Base-by-base conservation (phyloP, 2,113 vertebrate genomes). In the Willisornis vidua region DNA sequence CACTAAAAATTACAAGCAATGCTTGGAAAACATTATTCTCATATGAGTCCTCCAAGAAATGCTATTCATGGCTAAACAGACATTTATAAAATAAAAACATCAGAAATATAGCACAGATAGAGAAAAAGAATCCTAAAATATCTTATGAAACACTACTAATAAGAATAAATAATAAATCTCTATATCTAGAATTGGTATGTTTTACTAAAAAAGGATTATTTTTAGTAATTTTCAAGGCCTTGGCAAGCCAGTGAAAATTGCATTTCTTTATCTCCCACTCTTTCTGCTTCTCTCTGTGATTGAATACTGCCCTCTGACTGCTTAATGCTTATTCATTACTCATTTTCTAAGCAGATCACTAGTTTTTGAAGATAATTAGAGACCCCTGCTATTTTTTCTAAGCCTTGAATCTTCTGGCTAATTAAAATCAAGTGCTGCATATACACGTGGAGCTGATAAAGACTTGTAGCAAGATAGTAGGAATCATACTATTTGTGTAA, bases 291-390 rank as follows among this genome's bases (percentile, higher is more conserved):
- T 65, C 39, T 95, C 72, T 86, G 70, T 96, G 95, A 96, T 92
- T 97, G 89, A 97, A 72, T 81, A 84, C 70, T 94, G 95, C 83
- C 92, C 87, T 97, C 95, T 97, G 58, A 93, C 75, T 95, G 87
- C 73, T 96, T 96, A 90, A 87, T 93, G 68, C 87, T 95, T 93
- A 97, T 96, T 97, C 91, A 95, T 71, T 91, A 77, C 87, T 97
- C 87, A 83, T 97, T 96, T 95, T 96, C 94, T 94, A 84, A 86
- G 89, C 81, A 95, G 87, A 96, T 97, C 85, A 93, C 92, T 95
- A 94, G 93, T 94, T 98, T 94, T 77, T 93, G 88, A 96, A 96
- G 93, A 97, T 97, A 98, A 97, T 97, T 96, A 96, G 95, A 87
- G 73, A 95, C 43, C 87, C 85, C 85, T 93, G 89, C 74, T 97